A percentile compares a stretch with the other conserved stretches of the same genome.
Conservation (phyloP, 2,888 invertebrate species). For the Cantharis rustica region DNA sequence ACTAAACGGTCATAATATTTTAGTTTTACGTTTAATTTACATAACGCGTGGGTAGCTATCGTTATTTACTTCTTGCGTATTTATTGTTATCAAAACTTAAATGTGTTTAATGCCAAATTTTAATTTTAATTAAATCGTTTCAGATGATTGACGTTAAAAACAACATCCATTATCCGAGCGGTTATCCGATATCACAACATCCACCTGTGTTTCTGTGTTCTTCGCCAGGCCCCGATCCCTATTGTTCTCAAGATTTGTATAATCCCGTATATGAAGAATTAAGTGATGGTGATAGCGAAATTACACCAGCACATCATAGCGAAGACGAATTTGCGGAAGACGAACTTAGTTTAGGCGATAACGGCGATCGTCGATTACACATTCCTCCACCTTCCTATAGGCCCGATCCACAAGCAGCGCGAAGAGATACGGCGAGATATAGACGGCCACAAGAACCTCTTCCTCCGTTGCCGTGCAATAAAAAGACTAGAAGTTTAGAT, state of each 20-base stretch:
- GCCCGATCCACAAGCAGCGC: conserved; percentile 53
- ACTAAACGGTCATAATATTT: not conserved
- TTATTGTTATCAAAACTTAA: too few relatives aligned
- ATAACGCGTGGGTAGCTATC: not conserved
- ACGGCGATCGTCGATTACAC: conserved; percentile 46
- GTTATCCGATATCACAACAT: conserved; percentile 65
- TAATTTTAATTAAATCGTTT: conserved; percentile 41
- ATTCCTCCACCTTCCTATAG: conserved; percentile 55
- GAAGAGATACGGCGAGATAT: conserved; percentile 58
- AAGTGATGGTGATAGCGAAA: conserved; percentile 66
- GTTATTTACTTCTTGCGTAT: not conserved
- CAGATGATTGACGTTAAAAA: conserved; percentile 76
- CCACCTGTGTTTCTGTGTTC: conserved; percentile 74
- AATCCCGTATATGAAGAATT: conserved; percentile 86
- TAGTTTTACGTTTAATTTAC: not conserved
- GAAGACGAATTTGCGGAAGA: conserved; percentile 88
- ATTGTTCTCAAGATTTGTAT: conserved; percentile 66
- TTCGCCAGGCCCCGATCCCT: conserved; percentile 70
- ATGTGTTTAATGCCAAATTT: not conserved
- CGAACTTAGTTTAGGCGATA: conserved; percentile 69
- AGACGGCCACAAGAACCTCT: conserved; percentile 65
- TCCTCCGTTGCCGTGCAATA: conserved; percentile 63
- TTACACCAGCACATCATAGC: conserved; percentile 67
- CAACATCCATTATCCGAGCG: conserved; percentile 63
- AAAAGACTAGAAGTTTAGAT: conserved; percentile 58